Percentiles rank a stretch among this genome's conserved stretches.
Evolutionary conservation across 92 coral and sea anemone genomes (phyloP).

Genomic region (Parazoanthus darwini): DNA sequence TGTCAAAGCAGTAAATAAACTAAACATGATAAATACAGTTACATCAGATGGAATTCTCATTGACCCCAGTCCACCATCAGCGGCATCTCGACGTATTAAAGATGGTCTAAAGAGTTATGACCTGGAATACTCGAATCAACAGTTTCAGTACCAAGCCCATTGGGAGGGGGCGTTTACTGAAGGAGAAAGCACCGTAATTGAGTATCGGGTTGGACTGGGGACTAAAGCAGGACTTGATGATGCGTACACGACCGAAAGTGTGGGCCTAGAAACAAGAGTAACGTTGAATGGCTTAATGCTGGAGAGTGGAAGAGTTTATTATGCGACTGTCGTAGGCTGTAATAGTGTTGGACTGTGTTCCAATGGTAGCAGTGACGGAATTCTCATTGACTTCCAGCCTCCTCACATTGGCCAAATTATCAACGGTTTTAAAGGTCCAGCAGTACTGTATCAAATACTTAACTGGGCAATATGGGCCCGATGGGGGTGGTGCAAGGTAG

Average conservation of each 20-base stretch:
- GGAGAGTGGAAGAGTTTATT: slow-evolving; percentile 82
- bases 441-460: slow-evolving; percentile 80
- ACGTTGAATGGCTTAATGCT: slow-evolving; percentile 66
- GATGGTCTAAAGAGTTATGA: slow-evolving; percentile 83
- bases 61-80: slow-evolving; percentile 84
- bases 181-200: slow-evolving; percentile 84
- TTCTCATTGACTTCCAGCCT: slow-evolving; percentile 83
- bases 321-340: slow-evolving; percentile 82
- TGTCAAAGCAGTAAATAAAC: slow-evolving; percentile 84
- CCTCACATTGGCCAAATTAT: slow-evolving; percentile 85
- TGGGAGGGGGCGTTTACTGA: slow-evolving; percentile 97
- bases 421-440: slow-evolving; percentile 82
- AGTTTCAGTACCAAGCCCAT: slow-evolving; percentile 80
- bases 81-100: slow-evolving; percentile 73
- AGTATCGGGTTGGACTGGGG: slow-evolving; percentile 86
- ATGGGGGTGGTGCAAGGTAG: slow-evolving; percentile 95
- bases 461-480: slow-evolving; percentile 95
- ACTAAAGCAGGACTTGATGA: slow-evolving; percentile 75
- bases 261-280: slow-evolving; percentile 63
- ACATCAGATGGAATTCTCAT: slow-evolving; percentile 90
- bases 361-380: slow-evolving; percentile 94
- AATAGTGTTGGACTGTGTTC: slow-evolving; percentile 94
- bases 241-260: slow-evolving; percentile 52
- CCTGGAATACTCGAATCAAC: slow-evolving; percentile 70
- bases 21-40: slow-evolving; percentile 59